phyloP scores from a whole-genome alignment of 2,888 invertebrate genomes.

The Patella caerulea region DNA sequence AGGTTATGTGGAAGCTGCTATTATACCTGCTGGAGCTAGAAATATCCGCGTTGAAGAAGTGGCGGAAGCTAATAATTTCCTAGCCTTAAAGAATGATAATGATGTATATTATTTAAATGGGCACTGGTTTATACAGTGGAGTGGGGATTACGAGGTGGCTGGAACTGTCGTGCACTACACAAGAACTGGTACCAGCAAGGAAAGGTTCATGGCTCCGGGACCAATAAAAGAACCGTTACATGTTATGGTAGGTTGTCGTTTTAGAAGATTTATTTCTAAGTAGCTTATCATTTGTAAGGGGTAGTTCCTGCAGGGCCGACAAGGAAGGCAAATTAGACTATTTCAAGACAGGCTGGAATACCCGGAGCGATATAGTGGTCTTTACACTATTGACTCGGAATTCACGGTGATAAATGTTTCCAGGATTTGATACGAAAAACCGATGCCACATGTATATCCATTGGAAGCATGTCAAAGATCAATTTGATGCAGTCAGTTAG shows the following conservation, averaged over 20 bases:
- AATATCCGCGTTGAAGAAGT: constrained; percentile 85
- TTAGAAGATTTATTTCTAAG: neutral
- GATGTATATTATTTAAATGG: constrained; percentile 85
- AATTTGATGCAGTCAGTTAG: too few relatives aligned
- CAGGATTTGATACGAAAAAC: too few relatives aligned
- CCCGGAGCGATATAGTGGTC: too few relatives aligned
- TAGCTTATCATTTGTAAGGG: too few relatives aligned
- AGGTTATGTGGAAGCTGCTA: constrained; percentile 79
- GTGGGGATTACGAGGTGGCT: constrained; percentile 87
- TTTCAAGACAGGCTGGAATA: too few relatives aligned
- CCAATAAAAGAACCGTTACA: constrained; percentile 86
- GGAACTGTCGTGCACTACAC: constrained; percentile 86
- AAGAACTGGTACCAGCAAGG: constrained; percentile 79
- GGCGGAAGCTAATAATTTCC: constrained; percentile 82
- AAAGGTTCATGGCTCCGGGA: constrained; percentile 85
- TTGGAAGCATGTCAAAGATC: too few relatives aligned
- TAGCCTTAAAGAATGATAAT: constrained; percentile 82
- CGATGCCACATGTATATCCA: too few relatives aligned
- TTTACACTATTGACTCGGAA: too few relatives aligned
- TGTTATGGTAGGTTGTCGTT: constrained; percentile 79
- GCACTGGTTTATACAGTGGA: constrained; percentile 78
- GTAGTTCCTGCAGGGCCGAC: too few relatives aligned
- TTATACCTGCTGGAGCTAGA: constrained; percentile 84
- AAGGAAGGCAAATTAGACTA: too few relatives aligned
- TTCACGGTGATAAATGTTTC: too few relatives aligned